Conservation (phyloP, 1,140 invertebrate species). For the Tetramorium alpestre region DNA sequence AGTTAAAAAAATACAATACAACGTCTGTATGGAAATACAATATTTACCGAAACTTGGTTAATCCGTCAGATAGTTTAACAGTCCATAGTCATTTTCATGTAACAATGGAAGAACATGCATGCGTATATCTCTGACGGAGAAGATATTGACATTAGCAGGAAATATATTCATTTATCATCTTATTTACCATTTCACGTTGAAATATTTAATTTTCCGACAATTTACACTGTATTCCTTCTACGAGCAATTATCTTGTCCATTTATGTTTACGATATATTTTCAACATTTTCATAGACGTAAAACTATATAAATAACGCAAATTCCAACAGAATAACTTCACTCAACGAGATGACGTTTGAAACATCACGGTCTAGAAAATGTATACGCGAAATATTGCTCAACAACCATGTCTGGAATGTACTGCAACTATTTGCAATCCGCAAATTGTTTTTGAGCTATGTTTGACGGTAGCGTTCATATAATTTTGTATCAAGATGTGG, state of each 20-base stretch:
- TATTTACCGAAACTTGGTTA: constrained; percentile 11
- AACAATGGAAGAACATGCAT: background rate
- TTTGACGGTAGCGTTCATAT: background rate
- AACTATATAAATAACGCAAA: constrained; percentile 39
- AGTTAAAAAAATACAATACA: constrained; percentile 1
- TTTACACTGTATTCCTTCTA: background rate
- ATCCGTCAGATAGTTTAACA: constrained; percentile 3
- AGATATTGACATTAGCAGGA: constrained; percentile 21
- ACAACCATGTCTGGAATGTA: constrained; percentile 14
- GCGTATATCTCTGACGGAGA: background rate
- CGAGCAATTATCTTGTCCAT: background rate
- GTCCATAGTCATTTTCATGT: background rate
- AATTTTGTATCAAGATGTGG: background rate
- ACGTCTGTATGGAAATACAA: background rate
- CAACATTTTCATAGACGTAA: constrained; percentile 23
- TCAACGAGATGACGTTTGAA: constrained; percentile 30
- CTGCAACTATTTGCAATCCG: constrained; percentile 13
- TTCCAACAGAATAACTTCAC: constrained; percentile 32
- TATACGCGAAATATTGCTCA: constrained; percentile 16
- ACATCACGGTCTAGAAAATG: constrained; percentile 12
- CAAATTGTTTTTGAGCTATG: constrained; percentile 22
- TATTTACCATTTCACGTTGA: background rate
- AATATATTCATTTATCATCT: background rate
- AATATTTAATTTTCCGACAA: background rate
- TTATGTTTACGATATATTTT: constrained; percentile 7